A percentile compares a stretch with the other conserved stretches of the same genome.
phyloP scores from a whole-genome alignment of 2,888 invertebrate genomes.

The Molorchus minor region DNA sequence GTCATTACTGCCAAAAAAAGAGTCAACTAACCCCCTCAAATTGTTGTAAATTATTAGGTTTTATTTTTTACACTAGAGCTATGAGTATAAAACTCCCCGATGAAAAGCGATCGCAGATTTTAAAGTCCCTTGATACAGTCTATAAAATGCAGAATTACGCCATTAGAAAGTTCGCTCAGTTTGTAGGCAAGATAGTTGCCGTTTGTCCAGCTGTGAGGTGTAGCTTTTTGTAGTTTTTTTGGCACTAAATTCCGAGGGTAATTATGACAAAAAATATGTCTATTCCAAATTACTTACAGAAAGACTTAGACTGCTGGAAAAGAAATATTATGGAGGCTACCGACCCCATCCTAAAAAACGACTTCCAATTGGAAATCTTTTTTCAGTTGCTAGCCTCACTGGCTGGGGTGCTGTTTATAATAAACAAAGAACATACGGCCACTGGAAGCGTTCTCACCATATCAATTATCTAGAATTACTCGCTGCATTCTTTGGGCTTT shows the following conservation, averaged over 20 bases:
- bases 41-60: background rate
- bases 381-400: background rate
- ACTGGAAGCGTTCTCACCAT: background rate
- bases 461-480: background rate
- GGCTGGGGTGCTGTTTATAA: background rate
- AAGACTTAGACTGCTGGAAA: background rate
- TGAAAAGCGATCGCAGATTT: background rate
- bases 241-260: background rate
- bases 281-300: background rate
- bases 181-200: background rate
- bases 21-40: background rate
- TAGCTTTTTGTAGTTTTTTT: background rate
- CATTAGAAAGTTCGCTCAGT: too few species aligned
- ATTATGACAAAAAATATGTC: background rate
- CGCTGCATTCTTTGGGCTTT: background rate
- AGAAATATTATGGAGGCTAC: background rate
- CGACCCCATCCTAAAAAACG: background rate
- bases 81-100: background rate
- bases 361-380: background rate
- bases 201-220: background rate
- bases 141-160: too few species aligned
- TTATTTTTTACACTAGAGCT: background rate
- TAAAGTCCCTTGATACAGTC: too few species aligned
- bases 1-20: background rate
- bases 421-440: background rate